phyloP scores from a whole-genome alignment of 2,113 vertebrate genomes.

The Dendrocopos noguchii region DNA sequence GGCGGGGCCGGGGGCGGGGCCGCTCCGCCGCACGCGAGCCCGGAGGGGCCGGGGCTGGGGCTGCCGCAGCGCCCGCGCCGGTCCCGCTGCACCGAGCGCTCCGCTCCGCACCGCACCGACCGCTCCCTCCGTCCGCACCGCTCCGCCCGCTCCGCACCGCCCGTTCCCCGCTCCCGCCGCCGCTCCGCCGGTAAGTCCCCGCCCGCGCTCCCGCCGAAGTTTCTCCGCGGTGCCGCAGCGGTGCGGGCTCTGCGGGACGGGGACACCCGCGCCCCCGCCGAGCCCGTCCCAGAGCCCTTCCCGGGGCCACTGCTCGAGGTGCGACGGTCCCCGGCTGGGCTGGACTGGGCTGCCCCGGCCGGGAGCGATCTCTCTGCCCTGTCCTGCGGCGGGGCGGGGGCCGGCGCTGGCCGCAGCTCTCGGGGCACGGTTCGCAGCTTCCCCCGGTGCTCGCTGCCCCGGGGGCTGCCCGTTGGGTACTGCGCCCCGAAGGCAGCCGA shows the following conservation, averaged over 20 bases:
- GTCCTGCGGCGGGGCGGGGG: neutral
- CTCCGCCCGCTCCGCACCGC: neutral
- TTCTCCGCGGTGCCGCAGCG: constrained; percentile 12
- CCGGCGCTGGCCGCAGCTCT: neutral
- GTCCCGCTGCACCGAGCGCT: neutral
- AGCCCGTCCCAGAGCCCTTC: neutral
- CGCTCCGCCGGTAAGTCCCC: neutral
- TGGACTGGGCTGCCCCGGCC: neutral
- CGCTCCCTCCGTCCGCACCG: neutral
- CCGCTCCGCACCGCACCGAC: neutral
- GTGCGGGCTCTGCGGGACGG: neutral
- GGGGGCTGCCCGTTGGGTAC: neutral
- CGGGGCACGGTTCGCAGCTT: neutral
- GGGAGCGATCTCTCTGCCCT: neutral
- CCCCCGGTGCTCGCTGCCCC: neutral
- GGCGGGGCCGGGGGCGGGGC: neutral
- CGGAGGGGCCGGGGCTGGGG: constrained; percentile 11
- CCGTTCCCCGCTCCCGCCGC: neutral
- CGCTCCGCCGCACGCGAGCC: neutral
- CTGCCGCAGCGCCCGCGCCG: neutral
- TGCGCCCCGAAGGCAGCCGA: neutral
- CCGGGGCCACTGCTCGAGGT: neutral
- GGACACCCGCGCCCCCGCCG: neutral
- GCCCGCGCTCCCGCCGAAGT: neutral
- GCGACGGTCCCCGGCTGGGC: neutral